Base-by-base conservation (phyloP, 35 echinoderm and acorn worm genomes). In the Lytechinus pictus region DNA sequence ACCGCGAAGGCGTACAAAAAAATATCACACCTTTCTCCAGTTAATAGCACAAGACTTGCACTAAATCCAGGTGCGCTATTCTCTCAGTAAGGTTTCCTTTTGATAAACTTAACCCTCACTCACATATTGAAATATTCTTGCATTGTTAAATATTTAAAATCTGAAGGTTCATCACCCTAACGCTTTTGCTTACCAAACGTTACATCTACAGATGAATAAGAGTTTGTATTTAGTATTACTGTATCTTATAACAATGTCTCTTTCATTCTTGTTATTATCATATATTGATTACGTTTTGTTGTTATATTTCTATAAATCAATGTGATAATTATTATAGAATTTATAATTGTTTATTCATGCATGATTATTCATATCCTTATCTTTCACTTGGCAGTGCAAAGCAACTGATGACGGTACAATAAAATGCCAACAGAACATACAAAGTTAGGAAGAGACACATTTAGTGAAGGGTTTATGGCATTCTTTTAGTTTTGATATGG, bases 401-500 rank as follows among this genome's bases (percentile, higher is more conserved):
- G 2, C 2, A 44, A 44, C 33, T 44, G 33, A 44, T 1, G 33
- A 44, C 33, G 33, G 0, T 44, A 44, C 33, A 44, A 44, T 44
- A 44, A 1, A 44, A 44, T 44, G 2, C 33, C 33, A 44, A 44
- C 33, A 44, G 33, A 44, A 44, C 33, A 44, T 44, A 44, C 33
- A 44, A 44, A 44, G 33, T 44, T 44, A 44, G 33, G 33, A 44
- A 44, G 33, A 44, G 33, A 44, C 33, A 44, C 0, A 44, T 79
- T n/a, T 16, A 79, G 66, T 1, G 21, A 79, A 24, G 19, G 66
- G 66, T 79, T 79, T 79, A 79, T 24, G 66, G n/a, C 66, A 24
- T 79, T 79, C n/a, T 79, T 79, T 24, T 79, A 52, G 88, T 90
- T 90, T 90, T 90, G n/a, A 90, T 90, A 44, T 52, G 29, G 28